Evolutionary conservation across 2,888 invertebrate genomes (phyloP).

Genomic region (Elegia similella): DNA sequence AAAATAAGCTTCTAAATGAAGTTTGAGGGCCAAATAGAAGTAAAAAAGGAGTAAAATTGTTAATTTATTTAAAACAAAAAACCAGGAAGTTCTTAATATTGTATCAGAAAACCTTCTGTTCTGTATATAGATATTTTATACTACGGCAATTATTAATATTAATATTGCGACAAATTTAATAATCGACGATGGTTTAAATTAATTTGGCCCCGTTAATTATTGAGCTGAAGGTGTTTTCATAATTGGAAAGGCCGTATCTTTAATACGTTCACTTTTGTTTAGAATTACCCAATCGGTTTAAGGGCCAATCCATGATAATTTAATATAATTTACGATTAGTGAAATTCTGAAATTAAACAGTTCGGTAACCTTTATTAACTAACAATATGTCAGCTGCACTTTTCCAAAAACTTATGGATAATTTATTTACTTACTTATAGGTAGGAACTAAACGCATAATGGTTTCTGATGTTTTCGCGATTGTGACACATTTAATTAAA

Average conservation of each 20-base stretch:
- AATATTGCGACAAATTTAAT: slow-evolving; percentile 23
- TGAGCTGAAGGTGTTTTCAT: slow-evolving; percentile 18
- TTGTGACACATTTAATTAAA: too few relatives aligned
- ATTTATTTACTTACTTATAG: too few relatives aligned
- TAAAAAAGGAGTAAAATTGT: too few relatives aligned
- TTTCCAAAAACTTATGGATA: too few relatives aligned
- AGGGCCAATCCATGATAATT: not conserved
- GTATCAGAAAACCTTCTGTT: not conserved
- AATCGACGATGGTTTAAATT: slow-evolving; percentile 20
- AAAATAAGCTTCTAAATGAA: too few relatives aligned
- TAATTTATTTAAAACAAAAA: too few relatives aligned
- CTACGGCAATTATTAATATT: slow-evolving; percentile 17
- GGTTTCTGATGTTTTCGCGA: too few relatives aligned
- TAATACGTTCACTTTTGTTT: slow-evolving; percentile 11
- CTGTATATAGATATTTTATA: not conserved
- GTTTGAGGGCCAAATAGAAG: too few relatives aligned
- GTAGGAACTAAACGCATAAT: too few relatives aligned
- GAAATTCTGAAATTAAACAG: not conserved
- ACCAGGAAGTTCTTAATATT: not conserved
- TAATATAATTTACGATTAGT: not conserved
- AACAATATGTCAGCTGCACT: too few relatives aligned
- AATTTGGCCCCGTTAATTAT: slow-evolving; percentile 22
- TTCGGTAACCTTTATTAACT: too few relatives aligned
- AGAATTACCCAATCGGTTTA: not conserved
- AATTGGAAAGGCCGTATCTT: slow-evolving; percentile 17